A percentile compares a stretch with the other conserved stretches of the same genome.
Evolutionary conservation across 2,888 invertebrate genomes (phyloP).

Genomic region (Philereme transversata): DNA sequence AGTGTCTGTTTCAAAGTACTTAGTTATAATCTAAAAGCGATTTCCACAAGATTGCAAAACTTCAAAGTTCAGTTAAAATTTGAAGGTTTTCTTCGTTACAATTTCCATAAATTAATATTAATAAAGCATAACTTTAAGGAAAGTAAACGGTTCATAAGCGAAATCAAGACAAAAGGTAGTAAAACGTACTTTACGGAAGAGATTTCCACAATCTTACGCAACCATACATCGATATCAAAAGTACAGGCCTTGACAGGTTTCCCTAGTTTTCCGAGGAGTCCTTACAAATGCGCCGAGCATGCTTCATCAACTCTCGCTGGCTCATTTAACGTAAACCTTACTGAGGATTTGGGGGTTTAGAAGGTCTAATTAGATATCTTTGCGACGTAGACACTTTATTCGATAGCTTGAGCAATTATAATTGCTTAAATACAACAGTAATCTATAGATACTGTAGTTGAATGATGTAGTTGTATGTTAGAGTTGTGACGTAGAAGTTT

Average conservation of each 20-base stretch:
- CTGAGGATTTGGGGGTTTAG: constrained; percentile 28
- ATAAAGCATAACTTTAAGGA: too few species aligned
- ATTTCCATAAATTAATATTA: too few species aligned
- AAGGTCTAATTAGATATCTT: constrained; percentile 24
- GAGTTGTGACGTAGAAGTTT: too few species aligned
- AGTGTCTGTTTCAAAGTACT: too few species aligned
- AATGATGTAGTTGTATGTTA: too few species aligned
- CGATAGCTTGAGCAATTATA: constrained; percentile 26
- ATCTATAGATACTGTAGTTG: too few species aligned
- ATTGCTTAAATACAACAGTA: too few species aligned
- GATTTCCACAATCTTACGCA: constrained; percentile 34
- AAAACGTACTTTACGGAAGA: constrained; percentile 9
- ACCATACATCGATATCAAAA: constrained; percentile 60
- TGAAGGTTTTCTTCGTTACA: too few species aligned
- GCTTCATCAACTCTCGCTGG: constrained; percentile 54
- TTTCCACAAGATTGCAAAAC: too few species aligned
- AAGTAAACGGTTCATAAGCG: too few species aligned
- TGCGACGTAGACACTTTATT: constrained; percentile 16
- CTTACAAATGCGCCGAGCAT: constrained; percentile 61
- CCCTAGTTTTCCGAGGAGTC: constrained; percentile 61
- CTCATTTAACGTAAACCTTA: constrained; percentile 41
- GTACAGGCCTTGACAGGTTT: constrained; percentile 58
- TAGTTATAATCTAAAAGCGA: too few species aligned
- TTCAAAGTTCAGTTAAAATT: too few species aligned
- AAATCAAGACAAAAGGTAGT: neutral